phyloP scores from a whole-genome alignment of 2,113 vertebrate species.

The Lophochroa leadbeateri region DNA sequence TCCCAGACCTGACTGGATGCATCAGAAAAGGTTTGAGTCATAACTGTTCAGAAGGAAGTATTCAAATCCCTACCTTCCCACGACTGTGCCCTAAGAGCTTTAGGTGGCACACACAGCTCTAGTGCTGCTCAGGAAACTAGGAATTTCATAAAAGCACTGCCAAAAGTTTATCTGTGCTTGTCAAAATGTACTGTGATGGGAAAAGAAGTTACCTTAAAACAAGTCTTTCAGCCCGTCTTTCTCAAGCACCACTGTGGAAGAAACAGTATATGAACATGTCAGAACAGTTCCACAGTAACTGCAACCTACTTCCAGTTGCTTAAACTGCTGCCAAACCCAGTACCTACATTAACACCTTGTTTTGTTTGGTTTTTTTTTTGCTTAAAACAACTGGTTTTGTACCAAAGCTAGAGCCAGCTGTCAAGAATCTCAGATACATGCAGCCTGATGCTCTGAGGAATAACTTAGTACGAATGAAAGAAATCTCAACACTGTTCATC shows the following conservation, averaged over 20 bases:
- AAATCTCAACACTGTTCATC: not conserved
- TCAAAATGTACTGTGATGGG: not conserved
- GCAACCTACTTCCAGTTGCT: conserved; percentile 13
- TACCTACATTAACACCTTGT: not conserved
- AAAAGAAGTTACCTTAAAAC: not conserved
- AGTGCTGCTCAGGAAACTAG: not conserved
- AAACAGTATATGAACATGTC: not conserved
- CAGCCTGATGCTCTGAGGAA: fast-evolving
- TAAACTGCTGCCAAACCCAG: not conserved
- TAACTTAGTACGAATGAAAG: not conserved
- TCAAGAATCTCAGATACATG: not conserved
- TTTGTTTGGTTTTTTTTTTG: not conserved
- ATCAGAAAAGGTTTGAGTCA: fast-evolving
- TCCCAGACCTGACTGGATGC: not conserved
- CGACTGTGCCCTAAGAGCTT: not conserved
- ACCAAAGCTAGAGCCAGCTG: not conserved
- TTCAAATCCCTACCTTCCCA: not conserved
- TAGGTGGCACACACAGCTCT: not conserved
- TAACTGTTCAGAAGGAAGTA: not conserved
- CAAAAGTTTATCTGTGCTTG: not conserved
- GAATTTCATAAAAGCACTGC: not conserved
- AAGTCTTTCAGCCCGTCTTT: not conserved
- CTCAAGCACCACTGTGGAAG: not conserved
- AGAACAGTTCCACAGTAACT: not conserved
- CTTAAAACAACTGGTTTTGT: not conserved